Conservation (phyloP, 1,140 invertebrate genomes). For the Drosophila tristis region DNA sequence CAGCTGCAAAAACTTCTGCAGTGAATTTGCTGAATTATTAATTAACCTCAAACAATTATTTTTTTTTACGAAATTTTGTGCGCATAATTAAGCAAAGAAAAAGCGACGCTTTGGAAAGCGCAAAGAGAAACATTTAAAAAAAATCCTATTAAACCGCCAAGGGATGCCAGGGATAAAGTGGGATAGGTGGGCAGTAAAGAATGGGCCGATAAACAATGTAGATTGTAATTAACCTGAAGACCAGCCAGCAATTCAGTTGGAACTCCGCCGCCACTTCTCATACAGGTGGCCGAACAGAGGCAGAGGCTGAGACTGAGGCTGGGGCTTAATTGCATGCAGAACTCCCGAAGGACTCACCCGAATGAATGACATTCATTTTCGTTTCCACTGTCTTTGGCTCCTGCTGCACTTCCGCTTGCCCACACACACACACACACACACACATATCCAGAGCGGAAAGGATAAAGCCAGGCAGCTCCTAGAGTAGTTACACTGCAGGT, state of each 20-base stretch:
- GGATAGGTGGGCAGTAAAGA: background rate
- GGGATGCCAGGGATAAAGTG: constrained; percentile 19
- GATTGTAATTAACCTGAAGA: constrained; percentile 75
- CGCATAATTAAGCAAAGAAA: constrained; percentile 56
- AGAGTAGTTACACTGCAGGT: background rate
- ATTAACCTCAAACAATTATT: constrained; percentile 80
- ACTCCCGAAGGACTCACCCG: constrained; percentile 33
- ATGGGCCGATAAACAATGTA: constrained; percentile 72
- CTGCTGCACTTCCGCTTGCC: constrained; percentile 72
- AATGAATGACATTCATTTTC: constrained; percentile 82
- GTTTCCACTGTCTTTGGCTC: constrained; percentile 27
- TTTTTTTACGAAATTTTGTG: constrained; percentile 44
- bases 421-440: constrained; percentile 32
- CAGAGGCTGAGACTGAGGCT: constrained; percentile 3
- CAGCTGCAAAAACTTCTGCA: constrained; percentile 63
- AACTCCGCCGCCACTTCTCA: background rate
- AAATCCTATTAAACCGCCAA: constrained; percentile 43
- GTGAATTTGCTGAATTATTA: constrained; percentile 75
- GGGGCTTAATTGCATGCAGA: constrained; percentile 73
- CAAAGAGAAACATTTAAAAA: constrained; percentile 54
- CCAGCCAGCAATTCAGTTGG: constrained; percentile 16
- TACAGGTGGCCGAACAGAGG: background rate
- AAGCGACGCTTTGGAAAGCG: background rate
- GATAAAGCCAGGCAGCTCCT: constrained; percentile 54
- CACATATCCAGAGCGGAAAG: constrained; percentile 41